A percentile compares a stretch with the other conserved stretches of the same genome.
These are phyloP conservation scores for Cylloceria caligata DNA, from an alignment of 2,888 invertebrate species.

Conservation along the genomic window DNA sequence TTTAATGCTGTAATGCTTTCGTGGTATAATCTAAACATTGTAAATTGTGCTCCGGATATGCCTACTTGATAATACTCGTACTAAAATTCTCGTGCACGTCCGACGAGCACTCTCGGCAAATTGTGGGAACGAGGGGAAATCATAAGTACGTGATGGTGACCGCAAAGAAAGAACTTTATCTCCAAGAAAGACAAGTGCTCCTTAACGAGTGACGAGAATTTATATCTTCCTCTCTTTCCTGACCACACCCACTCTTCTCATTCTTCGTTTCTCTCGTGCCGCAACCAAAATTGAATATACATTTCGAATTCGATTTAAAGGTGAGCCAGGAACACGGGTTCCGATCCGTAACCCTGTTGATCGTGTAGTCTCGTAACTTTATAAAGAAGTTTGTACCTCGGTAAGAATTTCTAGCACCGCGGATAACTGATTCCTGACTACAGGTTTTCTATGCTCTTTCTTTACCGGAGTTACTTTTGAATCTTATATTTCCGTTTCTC, in stretches of 20 bases:
- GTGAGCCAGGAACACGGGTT: neutral
- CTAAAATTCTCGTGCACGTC: neutral
- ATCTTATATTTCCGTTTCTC: conserved; percentile 4
- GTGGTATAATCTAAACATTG: too few species aligned
- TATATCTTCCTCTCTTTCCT: conserved; percentile 3
- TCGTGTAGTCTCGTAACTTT: conserved; percentile 18
- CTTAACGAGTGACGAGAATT: conserved; percentile 23
- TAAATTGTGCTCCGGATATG: too few species aligned
- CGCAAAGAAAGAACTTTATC: conserved; percentile 3
- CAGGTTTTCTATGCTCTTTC: neutral
- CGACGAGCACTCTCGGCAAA: neutral
- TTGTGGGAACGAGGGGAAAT: neutral
- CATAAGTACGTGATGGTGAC: neutral
- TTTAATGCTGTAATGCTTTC: too few species aligned
- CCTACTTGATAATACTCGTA: neutral
- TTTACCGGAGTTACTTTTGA: conserved; percentile 7
- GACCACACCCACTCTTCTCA: neutral
- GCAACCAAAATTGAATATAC: conserved; percentile 28
- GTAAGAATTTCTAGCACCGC: conserved; percentile 17
- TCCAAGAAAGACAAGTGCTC: neutral
- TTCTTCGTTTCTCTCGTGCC: neutral
- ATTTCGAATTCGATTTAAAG: conserved; percentile 31
- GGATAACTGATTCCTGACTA: neutral
- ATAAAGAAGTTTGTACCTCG: conserved; percentile 37
- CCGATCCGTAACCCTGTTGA: neutral